Evolutionary conservation across 2,113 vertebrate species (phyloP).

Genomic region (Chaenocephalus aceratus): DNA sequence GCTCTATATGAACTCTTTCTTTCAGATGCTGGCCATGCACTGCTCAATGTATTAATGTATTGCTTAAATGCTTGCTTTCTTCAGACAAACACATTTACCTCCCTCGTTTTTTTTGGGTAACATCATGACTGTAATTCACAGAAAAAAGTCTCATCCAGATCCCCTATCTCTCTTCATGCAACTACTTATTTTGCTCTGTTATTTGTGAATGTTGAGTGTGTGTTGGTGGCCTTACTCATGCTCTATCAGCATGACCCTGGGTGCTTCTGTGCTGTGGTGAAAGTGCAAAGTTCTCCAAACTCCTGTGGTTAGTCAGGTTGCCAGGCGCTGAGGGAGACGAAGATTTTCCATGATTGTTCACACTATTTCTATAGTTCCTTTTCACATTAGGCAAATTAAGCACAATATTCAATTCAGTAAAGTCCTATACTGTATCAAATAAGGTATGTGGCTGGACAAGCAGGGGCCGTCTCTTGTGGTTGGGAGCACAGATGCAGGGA

Average conservation of each 20-base stretch:
- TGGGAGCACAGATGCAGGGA: slow-evolving; percentile 67
- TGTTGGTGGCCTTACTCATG: slow-evolving; percentile 23
- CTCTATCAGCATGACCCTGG: slow-evolving; percentile 57
- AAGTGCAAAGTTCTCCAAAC: slow-evolving; percentile 66
- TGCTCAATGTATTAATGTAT: slow-evolving; percentile 25
- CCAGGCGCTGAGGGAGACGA: slow-evolving; percentile 50
- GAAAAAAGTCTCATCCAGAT: background rate
- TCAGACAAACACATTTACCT: background rate
- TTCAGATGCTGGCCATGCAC: slow-evolving; percentile 10
- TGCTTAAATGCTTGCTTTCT: background rate
- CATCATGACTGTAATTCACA: background rate
- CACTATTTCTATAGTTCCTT: slow-evolving; percentile 72
- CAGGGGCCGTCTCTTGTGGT: slow-evolving; percentile 60
- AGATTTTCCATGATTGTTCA: slow-evolving; percentile 64
- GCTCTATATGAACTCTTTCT: background rate
- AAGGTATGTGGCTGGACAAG: slow-evolving; percentile 70
- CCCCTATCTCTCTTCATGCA: background rate
- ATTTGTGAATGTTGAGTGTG: background rate
- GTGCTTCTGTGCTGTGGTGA: slow-evolving; percentile 56
- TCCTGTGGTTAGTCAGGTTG: slow-evolving; percentile 67
- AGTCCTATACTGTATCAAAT: slow-evolving; percentile 70
- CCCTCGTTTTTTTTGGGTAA: background rate
- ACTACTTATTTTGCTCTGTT: slow-evolving; percentile 14
- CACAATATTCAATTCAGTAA: slow-evolving; percentile 70
- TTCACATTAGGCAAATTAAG: slow-evolving; percentile 77